Evolutionary conservation across 2,888 invertebrate genomes (phyloP).

Genomic region (Epinotia brunnichana): DNA sequence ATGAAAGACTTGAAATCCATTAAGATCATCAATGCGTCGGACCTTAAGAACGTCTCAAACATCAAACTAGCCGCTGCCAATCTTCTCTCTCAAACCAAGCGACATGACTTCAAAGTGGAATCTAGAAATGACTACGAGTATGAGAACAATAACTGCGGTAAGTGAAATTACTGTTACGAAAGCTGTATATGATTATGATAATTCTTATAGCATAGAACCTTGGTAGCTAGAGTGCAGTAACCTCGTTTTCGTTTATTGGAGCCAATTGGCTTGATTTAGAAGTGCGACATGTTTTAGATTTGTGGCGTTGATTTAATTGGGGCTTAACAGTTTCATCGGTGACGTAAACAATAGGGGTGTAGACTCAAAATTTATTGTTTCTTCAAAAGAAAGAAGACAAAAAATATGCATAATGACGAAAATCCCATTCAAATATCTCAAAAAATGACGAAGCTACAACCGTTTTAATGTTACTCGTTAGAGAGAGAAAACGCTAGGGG

Average conservation of each 20-base stretch:
- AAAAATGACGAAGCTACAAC: too few species aligned
- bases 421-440: too few species aligned
- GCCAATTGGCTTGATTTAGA: slow-evolving; percentile 57
- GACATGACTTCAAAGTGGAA: slow-evolving; percentile 72
- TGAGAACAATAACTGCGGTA: slow-evolving; percentile 71
- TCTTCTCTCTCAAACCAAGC: slow-evolving; percentile 76
- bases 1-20: slow-evolving; percentile 89
- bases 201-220: slow-evolving; percentile 11
- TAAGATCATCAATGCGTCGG: slow-evolving; percentile 88
- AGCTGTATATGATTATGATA: slow-evolving; percentile 33
- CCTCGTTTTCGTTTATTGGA: slow-evolving; percentile 55
- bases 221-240: slow-evolving; percentile 10
- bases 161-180: slow-evolving; percentile 46
- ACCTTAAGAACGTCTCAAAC: slow-evolving; percentile 81
- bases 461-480: too few species aligned
- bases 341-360: too few species aligned
- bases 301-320: slow-evolving; percentile 16
- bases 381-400: too few species aligned
- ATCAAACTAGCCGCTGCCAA: slow-evolving; percentile 82
- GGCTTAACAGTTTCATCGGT: slow-evolving; percentile 6
- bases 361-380: too few species aligned
- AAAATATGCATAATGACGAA: too few species aligned
- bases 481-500: too few species aligned
- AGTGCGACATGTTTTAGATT: slow-evolving; percentile 49
- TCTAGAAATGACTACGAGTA: slow-evolving; percentile 70